Base-by-base conservation (phyloP, 2,797 vertebrate genomes). In the Galaxias olidus region DNA sequence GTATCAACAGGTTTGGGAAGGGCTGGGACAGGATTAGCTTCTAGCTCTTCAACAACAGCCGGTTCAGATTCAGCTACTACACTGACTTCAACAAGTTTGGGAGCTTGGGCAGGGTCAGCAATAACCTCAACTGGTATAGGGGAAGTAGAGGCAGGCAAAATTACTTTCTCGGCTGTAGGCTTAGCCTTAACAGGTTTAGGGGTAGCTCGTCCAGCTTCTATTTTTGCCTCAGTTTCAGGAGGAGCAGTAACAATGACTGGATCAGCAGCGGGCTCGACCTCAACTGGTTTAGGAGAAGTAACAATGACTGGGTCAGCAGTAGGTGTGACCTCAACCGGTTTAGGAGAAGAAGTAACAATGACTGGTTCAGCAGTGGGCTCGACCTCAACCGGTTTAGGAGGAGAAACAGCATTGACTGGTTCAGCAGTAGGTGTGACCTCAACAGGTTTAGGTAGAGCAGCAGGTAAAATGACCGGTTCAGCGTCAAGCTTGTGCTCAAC, bases 1-100 rank as follows among this genome's bases (percentile, higher is more conserved):
- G 79, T 49, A n/a, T 73, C 73, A 47, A 58, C 48, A 1, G 82
- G 60, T 55, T 83, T 80, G 42, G 59, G 64, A 20, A 73, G 57
- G 53, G 65, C 55, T 60, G 75, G 42, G 59, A 18, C 6, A 43
- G 74, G 30, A 30, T 30, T 30, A 30, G 6, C 30, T 30, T 30
- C 30, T 30, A 30, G 30, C 30, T 30, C 30, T 30, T 30, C 6
- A 1, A 74, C 69, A 30, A 63, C 50, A 48, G 56, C 45, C 41
- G 63, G 59, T 70, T 79, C 76, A 14, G 58, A n/a, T n/a, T n/a
- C n/a, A n/a, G n/a, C n/a, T n/a, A n/a, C n/a, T n/a, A n/a, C n/a
- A n/a, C n/a, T n/a, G n/a, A n/a, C n/a, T n/a, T n/a, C n/a, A n/a
- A n/a, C n/a, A n/a, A n/a, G n/a, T n/a, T n/a, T n/a, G n/a, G n/a